Evolutionary conservation across 35 echinoderm and acorn worm genomes (phyloP).

Genomic region (Diadema setosum): DNA sequence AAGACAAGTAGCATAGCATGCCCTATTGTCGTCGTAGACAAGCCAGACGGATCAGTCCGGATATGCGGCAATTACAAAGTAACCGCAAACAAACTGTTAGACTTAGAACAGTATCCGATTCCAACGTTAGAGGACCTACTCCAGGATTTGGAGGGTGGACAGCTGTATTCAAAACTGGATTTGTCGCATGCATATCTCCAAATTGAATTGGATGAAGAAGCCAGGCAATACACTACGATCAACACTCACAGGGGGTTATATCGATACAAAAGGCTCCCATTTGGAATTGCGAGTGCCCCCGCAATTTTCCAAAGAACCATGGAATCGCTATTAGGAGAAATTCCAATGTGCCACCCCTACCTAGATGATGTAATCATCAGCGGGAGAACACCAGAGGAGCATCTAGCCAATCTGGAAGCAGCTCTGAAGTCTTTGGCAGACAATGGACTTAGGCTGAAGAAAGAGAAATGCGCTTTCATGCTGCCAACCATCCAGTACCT

Average conservation of each 20-base stretch:
- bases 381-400: conserved; percentile 27
- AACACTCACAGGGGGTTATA: conserved; percentile 65
- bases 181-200: conserved; percentile 62
- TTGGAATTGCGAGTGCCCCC: conserved; percentile 62
- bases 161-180: conserved; percentile 48
- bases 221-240: conserved; percentile 43
- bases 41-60: conserved; percentile 21
- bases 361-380: conserved; percentile 69
- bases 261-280: conserved; percentile 53
- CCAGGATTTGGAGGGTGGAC: conserved; percentile 32
- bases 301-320: conserved; percentile 57
- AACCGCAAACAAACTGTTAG: conserved; percentile 55
- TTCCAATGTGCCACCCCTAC: conserved; percentile 33
- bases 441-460: conserved; percentile 24
- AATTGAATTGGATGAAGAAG: conserved; percentile 45
- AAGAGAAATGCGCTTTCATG: conserved; percentile 34
- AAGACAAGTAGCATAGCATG: conserved; percentile 28
- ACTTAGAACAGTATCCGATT: conserved; percentile 45
- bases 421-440: conserved; percentile 30
- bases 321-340: conserved; percentile 28
- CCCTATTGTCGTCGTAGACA: conserved; percentile 40
- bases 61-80: conserved; percentile 59
- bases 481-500: background rate
- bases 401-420: conserved; percentile 24
- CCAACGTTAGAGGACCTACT: conserved; percentile 55